A percentile compares a stretch with the other conserved stretches of the same genome.
Conservation (phyloP, 2,797 vertebrate genomes). For the Poecile montanus region DNA sequence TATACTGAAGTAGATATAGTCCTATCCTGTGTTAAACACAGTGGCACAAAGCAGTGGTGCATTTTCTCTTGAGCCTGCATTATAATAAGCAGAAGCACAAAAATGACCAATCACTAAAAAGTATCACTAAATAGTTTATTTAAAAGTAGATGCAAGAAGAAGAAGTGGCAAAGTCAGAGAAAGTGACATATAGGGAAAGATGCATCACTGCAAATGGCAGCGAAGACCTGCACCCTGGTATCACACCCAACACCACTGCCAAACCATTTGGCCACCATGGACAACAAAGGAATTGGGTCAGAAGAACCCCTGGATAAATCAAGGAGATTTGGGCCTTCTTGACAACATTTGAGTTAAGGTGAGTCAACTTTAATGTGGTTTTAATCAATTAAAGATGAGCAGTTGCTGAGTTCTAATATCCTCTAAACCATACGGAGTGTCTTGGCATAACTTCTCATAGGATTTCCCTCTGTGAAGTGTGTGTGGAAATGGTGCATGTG, state of each 20-base stretch:
- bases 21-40: neutral
- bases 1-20: neutral
- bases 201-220: neutral
- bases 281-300: neutral
- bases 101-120: neutral
- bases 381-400: neutral
- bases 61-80: neutral
- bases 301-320: neutral
- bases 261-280: neutral
- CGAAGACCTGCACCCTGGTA: neutral
- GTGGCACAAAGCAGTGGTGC: neutral
- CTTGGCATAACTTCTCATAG: neutral
- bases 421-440: neutral
- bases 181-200: fast-evolving
- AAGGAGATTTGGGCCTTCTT: neutral
- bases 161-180: neutral
- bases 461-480: neutral
- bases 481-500: neutral
- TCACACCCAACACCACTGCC: fast-evolving
- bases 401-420: neutral
- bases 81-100: neutral
- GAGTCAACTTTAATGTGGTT: neutral
- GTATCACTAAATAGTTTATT: neutral
- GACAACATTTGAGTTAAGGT: neutral
- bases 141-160: neutral